Base-by-base conservation (phyloP, 2,113 vertebrate species). In the Nibea coibor region DNA sequence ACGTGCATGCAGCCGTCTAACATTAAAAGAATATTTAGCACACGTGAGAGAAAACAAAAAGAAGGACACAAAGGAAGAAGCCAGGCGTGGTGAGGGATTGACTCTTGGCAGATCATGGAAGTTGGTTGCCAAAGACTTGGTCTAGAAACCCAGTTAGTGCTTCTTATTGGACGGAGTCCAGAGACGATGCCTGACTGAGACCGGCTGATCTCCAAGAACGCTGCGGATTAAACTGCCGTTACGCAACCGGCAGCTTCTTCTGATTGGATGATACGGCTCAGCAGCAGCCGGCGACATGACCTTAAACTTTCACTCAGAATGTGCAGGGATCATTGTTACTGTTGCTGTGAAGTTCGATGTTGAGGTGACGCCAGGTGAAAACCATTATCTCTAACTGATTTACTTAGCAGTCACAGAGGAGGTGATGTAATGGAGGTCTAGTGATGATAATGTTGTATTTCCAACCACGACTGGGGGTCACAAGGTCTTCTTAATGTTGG, bases 141-240 rank as follows among this genome's bases (percentile, higher is more conserved):
- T 87, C 86, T 59, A 79, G 73, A 88, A 81, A 88, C 84, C 71
- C 26, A 66, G 77, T 80, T 90, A 75, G 24, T 20, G 57, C 57
- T 74, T 22, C 81, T 63, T n/a, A 22, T 43, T 88, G 87, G 88
- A 58, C 0, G 0, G 14, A 31, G 0, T 42, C 74, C 79, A 86
- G 83, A 67, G 47, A 75, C 10, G 45, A 20, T 4, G 56, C 22
- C 74, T 69, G 35, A 57, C 61, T 4, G 51, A 69, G 74, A 69
- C 48, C 63, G 63, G 64, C 72, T 78, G 65, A 79, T 78, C 82
- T 76, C 68, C 24, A 63, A 50, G 57, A 59, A 71, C 14, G 11
- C 50, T 1, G 59, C 20, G 7, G 85, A 86, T 86, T 86, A 86
- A 81, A 73, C 14, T 2, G 0, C 10, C 0, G 22, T 87, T 82